Base-by-base conservation (phyloP, 2,113 vertebrate species). In the Cranoglanis bouderius region DNA sequence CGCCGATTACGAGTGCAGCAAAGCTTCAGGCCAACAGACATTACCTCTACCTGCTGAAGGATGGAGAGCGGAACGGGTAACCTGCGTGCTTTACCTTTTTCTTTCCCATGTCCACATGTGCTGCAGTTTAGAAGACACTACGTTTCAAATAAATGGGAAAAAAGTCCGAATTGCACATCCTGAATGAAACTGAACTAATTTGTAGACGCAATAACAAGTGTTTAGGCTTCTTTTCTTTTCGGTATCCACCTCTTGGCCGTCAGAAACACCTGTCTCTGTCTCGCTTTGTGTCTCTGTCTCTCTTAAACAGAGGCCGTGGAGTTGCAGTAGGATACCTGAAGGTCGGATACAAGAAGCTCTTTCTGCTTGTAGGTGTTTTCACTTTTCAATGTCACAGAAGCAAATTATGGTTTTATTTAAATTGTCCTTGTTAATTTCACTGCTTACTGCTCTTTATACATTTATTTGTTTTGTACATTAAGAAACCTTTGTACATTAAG, bases 331-430 rank as follows among this genome's bases (percentile, higher is more conserved):
- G 97, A 63, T 98, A 97, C 88, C 95, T 98, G 78, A 98, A 98
- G 92, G 96, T 98, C 14, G 97, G 97, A 86, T 96, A 96, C 92
- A 98, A 98, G 94, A 98, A 97, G 92, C 95, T 98, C 77, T 98
- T 98, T 95, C 95, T 98, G 16, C 94, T 98, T 80, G 97, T 98
- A 90, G 96, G 97, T 95, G 55, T 10, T 75, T 21, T 46, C 19
- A 24, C 53, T 77, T 49, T 75, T 61, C 19, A 80, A 16, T 67
- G 1, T 46, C 67, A 12, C 29, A 13, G 14, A 67, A 14, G 63
- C 26, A 9, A 65, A n/a, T 32, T 32, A 67, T 32, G n/a, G 16
- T 67, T n/a, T 5, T n/a, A 67, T 32, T 32, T 67, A 67, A 67
- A 32, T 32, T 13, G 29, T 32, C 12, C 3, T 14, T 67, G 63